Evolutionary conservation across 2,113 vertebrate species (phyloP).

Genomic region (Stegastes partitus): DNA sequence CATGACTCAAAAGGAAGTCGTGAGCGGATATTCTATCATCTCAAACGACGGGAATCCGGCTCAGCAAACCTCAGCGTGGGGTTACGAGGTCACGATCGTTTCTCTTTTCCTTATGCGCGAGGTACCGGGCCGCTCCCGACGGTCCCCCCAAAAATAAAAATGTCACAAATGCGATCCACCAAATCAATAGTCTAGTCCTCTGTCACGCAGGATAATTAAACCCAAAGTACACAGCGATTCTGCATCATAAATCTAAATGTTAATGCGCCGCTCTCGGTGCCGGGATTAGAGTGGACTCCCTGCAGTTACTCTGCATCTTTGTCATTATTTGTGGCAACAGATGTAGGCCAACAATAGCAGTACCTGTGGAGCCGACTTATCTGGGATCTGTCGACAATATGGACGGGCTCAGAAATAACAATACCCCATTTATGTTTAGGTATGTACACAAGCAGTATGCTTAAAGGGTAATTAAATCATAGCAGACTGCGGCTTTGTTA

Average conservation of each 20-base stretch:
- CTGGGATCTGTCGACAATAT: slow-evolving; percentile 4
- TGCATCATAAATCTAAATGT: slow-evolving; percentile 48
- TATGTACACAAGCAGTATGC: too few relatives aligned
- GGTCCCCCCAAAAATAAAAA: slow-evolving; percentile 12
- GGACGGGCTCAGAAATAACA: background rate
- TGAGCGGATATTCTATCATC: slow-evolving; percentile 20
- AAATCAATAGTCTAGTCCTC: background rate
- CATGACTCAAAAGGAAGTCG: slow-evolving; percentile 11
- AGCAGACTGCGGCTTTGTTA: too few relatives aligned
- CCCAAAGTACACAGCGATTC: background rate
- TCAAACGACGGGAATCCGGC: slow-evolving; percentile 50
- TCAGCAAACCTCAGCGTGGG: slow-evolving; percentile 18
- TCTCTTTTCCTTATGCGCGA: background rate
- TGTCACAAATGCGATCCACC: slow-evolving; percentile 25
- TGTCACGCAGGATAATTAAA: slow-evolving; percentile 27
- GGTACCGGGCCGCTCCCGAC: background rate
- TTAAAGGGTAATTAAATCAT: too few relatives aligned
- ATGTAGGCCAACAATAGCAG: slow-evolving; percentile 32
- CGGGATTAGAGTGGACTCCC: slow-evolving; percentile 26
- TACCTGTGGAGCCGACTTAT: slow-evolving; percentile 37
- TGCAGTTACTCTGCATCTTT: slow-evolving; percentile 9
- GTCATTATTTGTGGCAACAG: slow-evolving; percentile 33
- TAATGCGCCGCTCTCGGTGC: slow-evolving; percentile 41
- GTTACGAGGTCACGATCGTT: slow-evolving; percentile 2
- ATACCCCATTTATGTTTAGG: too few relatives aligned